Percentiles rank a stretch among this genome's conserved stretches.
Conservation (phyloP, 2,888 invertebrate genomes). For the Invenusta paracnida region DNA sequence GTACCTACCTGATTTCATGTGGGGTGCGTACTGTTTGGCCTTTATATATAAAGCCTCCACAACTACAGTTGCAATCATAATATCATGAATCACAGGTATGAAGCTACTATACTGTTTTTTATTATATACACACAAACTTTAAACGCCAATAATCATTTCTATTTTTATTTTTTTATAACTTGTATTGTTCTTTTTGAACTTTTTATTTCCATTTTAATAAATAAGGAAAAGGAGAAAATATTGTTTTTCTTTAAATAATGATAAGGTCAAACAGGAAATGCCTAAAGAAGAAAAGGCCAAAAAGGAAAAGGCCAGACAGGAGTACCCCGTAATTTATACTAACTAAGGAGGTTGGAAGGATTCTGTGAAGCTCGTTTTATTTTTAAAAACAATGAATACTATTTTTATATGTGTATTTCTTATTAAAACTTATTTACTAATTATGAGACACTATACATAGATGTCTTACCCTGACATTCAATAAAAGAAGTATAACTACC, state of each 20-base stretch:
- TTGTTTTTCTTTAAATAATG: neutral
- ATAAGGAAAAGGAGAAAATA: neutral
- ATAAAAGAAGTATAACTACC: neutral
- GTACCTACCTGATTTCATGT: neutral
- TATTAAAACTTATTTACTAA: no score
- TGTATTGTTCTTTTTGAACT: no score
- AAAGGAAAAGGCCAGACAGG: neutral
- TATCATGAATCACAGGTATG: no score
- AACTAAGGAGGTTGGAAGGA: no score
- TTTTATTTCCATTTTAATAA: no score
- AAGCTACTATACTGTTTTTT: no score
- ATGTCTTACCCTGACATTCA: neutral
- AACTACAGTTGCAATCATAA: neutral
- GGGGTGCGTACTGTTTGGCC: neutral
- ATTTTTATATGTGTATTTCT: no score
- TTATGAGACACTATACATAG: neutral
- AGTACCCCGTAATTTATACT: no score
- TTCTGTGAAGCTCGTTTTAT: no score
- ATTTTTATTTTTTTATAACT: no score
- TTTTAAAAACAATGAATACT: no score
- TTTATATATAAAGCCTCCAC: neutral
- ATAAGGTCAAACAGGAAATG: neutral
- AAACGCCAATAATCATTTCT: neutral
- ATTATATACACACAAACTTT: neutral
- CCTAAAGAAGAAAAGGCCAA: neutral